phyloP scores from a whole-genome alignment of 2,888 invertebrate species.

The Nomada fucata region DNA sequence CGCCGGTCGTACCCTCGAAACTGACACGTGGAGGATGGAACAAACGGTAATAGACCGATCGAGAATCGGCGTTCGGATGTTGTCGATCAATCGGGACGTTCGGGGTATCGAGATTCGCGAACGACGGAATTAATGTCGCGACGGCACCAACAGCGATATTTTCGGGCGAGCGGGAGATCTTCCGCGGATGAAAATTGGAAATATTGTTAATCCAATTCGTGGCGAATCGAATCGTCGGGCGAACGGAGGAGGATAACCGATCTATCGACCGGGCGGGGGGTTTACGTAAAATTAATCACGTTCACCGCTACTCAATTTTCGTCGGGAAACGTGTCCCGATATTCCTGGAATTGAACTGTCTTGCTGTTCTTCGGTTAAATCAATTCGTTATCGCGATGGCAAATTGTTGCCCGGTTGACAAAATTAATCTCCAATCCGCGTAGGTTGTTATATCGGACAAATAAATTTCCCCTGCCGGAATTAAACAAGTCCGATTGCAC shows the following conservation, averaged over 20 bases:
- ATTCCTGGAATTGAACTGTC: conserved; percentile 51
- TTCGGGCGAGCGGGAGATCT: no score
- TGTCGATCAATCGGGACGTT: neutral
- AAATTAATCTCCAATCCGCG: conserved; percentile 52
- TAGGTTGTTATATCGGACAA: conserved; percentile 27
- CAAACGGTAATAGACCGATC: neutral
- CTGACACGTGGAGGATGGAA: neutral
- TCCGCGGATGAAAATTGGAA: conserved; percentile 5
- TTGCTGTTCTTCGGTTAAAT: conserved; percentile 49
- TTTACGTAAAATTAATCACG: conserved; percentile 45
- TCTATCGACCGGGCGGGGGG: conserved; percentile 17
- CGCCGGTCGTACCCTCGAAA: conserved; percentile 10
- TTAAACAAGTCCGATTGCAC: conserved; percentile 31
- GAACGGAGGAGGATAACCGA: conserved; percentile 18
- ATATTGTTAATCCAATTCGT: conserved; percentile 18
- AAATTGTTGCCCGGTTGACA: conserved; percentile 54
- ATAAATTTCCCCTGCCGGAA: conserved; percentile 42
- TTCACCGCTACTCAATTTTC: conserved; percentile 44
- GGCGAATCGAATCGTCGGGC: neutral
- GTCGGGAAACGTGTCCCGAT: conserved; percentile 36
- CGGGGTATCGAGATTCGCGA: no score
- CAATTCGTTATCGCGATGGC: conserved; percentile 54
- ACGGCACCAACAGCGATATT: neutral
- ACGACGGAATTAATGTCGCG: no score
- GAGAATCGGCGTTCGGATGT: neutral